Conservation (phyloP, 1,140 invertebrate species). For the Contarinia nasturtii region DNA sequence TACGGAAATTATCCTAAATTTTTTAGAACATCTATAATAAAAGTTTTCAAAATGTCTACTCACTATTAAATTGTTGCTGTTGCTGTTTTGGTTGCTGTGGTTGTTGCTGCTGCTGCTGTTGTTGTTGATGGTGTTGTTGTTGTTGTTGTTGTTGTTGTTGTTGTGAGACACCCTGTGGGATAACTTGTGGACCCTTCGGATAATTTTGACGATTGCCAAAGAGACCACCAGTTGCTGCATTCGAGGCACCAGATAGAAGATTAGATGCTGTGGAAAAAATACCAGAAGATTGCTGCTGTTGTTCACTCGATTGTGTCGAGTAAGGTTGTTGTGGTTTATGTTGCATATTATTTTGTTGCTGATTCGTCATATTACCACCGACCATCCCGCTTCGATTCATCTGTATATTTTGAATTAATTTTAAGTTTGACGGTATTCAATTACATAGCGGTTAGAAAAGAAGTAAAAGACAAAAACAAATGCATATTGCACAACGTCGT, state of each 20-base stretch:
- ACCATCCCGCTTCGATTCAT: conserved; percentile 16
- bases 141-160: conserved; percentile 13
- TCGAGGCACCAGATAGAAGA: conserved; percentile 24
- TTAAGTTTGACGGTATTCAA: background rate
- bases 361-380: conserved; percentile 39
- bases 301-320: background rate
- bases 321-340: conserved; percentile 7
- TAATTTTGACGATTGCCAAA: conserved; percentile 22
- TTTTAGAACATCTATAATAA: too few species aligned
- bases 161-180: conserved; percentile 18
- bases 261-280: conserved; percentile 23
- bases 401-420: conserved; percentile 3
- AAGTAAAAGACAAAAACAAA: too few species aligned
- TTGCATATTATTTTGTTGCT: conserved; percentile 22
- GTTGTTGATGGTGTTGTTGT: conserved; percentile 8
- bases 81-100: conserved; percentile 9
- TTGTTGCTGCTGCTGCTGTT: conserved; percentile 17
- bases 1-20: too few species aligned
- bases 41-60: too few species aligned
- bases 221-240: conserved; percentile 25
- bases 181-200: conserved; percentile 23
- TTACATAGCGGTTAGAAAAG: conserved; percentile 1
- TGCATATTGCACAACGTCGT: too few species aligned
- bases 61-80: too few species aligned
- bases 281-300: conserved; percentile 19